A percentile compares a stretch with the other conserved stretches of the same genome.
Evolutionary conservation across 2,888 invertebrate genomes (phyloP).

Genomic region (Phaedon cochleariae): DNA sequence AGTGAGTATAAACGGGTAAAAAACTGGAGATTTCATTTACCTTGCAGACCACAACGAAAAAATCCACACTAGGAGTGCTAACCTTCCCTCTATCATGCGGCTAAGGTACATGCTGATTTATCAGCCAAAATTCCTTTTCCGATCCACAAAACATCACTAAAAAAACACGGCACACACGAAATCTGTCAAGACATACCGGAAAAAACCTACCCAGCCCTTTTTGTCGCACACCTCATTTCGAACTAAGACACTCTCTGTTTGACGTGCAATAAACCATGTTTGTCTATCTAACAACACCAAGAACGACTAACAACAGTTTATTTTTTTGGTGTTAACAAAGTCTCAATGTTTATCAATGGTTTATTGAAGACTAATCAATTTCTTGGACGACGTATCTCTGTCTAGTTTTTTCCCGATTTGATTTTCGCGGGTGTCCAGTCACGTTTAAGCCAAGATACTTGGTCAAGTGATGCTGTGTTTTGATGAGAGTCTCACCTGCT

Average conservation of each 20-base stretch:
- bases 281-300: constrained; percentile 43
- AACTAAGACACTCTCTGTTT: constrained; percentile 39
- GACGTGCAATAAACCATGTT: constrained; percentile 48
- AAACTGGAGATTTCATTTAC: constrained; percentile 28
- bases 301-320: constrained; percentile 33
- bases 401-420: not conserved
- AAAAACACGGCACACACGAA: constrained; percentile 8
- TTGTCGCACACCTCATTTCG: constrained; percentile 17
- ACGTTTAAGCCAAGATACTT: constrained; percentile 51
- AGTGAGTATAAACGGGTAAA: no score
- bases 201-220: not conserved
- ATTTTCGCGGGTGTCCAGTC: constrained; percentile 38
- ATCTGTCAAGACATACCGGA: no score
- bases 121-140: constrained; percentile 47
- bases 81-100: constrained; percentile 44
- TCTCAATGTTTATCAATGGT: no score
- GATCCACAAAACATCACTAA: constrained; percentile 50
- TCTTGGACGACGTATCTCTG: no score
- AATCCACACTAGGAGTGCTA: constrained; percentile 48
- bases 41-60: constrained; percentile 33
- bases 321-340: not conserved
- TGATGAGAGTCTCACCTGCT: constrained; percentile 55
- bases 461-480: constrained; percentile 53
- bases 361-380: no score
- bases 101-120: constrained; percentile 51